Evolutionary conservation across 2,888 invertebrate species (phyloP), one percentile per base, ranked within the genome.

Genomic region (Paralinhomoeus sp.): DNA sequence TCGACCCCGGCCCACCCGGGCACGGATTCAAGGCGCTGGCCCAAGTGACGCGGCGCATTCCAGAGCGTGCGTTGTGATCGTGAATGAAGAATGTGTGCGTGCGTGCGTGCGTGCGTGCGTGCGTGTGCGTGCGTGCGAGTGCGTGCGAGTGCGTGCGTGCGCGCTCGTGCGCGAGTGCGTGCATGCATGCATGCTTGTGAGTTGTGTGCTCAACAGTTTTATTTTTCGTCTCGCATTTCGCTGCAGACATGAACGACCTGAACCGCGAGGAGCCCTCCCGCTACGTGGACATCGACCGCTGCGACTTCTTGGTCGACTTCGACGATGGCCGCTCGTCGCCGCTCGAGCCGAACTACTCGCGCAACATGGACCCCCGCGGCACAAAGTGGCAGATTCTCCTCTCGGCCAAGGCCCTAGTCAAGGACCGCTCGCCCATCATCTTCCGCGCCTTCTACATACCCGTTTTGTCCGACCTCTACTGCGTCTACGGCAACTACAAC

Each of bases 191-290:
- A 13, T 36, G 36, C n/a, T 31, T 31, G 31, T 15, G 31, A 31
- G 31, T 31, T 15, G 31, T 31, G 15, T 31, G 31, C 31, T 31
- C 15, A 12, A 9, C 9, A 31, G 31, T 31, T 31, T 15, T 31
- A 9, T 31, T 7, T 31, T 31, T 31, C 15, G 9, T 7, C 9
- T 7, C 31, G 31, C 47, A 54, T n/a, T 68, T 78, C 45, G 87
- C 82, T 47, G 66, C 73, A 0, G 70, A 85, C 65, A 89, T 93
- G 72, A 97, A 97, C 68, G 82, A 91, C 64, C 66, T 73, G 57
- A 97, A 97, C 67, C 66, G 68, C 60, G 93, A 84, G 62, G 84
- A 87, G 63, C 69, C 74, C 7, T 66, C 71, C 3, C 51, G 53
- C 48, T 52, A 54, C 45, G 52, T 57, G 27, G 46, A 47, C n/a